These are phyloP conservation scores for Cyphomyrmex costatus DNA, from an alignment of 1,140 invertebrate species.

Conservation along the genomic window DNA sequence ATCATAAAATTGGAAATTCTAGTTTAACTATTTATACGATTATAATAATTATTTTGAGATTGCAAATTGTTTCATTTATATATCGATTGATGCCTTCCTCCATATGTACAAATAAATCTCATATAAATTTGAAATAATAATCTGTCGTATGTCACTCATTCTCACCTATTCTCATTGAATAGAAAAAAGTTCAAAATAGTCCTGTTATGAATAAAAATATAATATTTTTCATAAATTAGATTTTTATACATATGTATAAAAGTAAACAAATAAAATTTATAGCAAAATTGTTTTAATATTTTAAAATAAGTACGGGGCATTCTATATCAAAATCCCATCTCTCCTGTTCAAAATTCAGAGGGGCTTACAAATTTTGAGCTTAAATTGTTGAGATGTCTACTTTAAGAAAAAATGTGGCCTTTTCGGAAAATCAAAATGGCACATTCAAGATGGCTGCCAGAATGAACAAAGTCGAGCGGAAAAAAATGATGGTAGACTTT, in stretches of 20 bases:
- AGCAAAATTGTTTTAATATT: neutral
- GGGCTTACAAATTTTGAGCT: no score
- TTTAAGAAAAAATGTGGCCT: no score
- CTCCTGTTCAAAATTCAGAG: no score
- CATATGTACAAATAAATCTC: neutral
- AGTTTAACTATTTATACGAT: slow-evolving; percentile 22
- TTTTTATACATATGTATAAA: neutral
- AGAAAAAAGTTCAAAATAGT: neutral
- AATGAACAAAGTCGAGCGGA: no score
- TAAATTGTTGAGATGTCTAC: no score
- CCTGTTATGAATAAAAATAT: neutral
- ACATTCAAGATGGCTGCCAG: no score
- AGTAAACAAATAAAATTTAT: neutral
- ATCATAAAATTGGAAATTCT: slow-evolving; percentile 1
- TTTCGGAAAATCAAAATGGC: no score
- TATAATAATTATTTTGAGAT: neutral
- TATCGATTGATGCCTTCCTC: neutral
- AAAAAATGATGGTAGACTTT: no score
- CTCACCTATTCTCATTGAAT: neutral
- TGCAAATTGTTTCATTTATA: slow-evolving; percentile 15
- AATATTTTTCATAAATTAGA: neutral
- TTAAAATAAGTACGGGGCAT: no score
- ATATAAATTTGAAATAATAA: neutral
- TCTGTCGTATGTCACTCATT: neutral
- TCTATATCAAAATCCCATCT: no score